Base-by-base conservation (phyloP, 2,888 invertebrate species). In the Acrobasis suavella region DNA sequence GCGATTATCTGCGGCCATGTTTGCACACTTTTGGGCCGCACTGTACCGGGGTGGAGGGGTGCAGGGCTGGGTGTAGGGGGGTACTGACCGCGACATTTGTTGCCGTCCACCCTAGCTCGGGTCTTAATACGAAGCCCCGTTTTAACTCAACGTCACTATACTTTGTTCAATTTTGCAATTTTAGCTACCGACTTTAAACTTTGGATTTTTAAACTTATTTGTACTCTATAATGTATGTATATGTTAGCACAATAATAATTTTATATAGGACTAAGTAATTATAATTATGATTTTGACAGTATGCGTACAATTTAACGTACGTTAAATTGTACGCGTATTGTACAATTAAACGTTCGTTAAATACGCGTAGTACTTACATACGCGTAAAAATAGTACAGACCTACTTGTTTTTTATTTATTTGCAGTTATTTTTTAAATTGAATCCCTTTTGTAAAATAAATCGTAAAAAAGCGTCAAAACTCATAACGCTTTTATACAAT, bases 1-100 rank as follows among this genome's bases (percentile, higher is more conserved):
- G 32, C 32, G 22, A 22, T 52, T 17, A 17, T 52, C 17, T 9
- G 52, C 37, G n/a, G 51, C 51, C 17, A 39, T 12, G 39, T 15
- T 56, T 32, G 17, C 12, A 56, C 17, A 39, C 16, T 17, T 76
- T 74, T 75, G 75, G 67, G 72, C 73, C 73, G 67, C 69, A 70
- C 73, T 69, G 63, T 15, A 51, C 72, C 74, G 72, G 69, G 69
- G 72, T 63, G 67, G 62, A 75, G 72, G 69, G 69, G 72, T 63
- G 68, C 62, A 63, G 78, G 38, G 32, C 15, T 2, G 58, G 58
- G 58, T 10, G n/a, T 12, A 17, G 51, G 81, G 81, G 78, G 77
- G 78, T 70, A 83, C 82, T 90, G 90, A 90, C 90, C 90, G 91
- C 91, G 87, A 89, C 91, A 91, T 91, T 91, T 88, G 89, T 91